Base-by-base conservation (phyloP, 2,888 invertebrate genomes). In the Tetranychus truncatus region DNA sequence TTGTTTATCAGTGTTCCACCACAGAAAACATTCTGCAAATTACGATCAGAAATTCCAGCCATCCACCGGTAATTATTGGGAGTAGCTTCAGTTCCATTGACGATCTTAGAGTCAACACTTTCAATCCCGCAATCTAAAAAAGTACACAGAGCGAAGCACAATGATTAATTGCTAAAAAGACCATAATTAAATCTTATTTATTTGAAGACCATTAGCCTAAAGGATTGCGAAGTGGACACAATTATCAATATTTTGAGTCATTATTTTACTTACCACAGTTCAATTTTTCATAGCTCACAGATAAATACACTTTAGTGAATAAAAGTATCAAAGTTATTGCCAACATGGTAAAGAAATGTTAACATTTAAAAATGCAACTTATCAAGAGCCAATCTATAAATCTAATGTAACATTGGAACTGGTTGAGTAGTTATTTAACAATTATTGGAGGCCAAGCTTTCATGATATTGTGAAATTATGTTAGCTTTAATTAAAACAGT, bases 1-100 rank as follows among this genome's bases (percentile, higher is more conserved):
- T 75, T 66, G 46, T 75, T 75, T 5, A 75, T 75, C 11, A 75
- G 66, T 24, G 45, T 24, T 24, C 75, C 75, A 24, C 75, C 75
- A 75, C 75, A 75, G 34, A 75, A 75, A 1, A 67, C 69, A 21
- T 34, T 24, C 44, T 72, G 34, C 3, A 45, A 45, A 44, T 15
- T 5, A 18, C 24, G 72, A 20, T 66, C 45, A 11, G 44, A 20
- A 9, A 75, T 45, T 8, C 45, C 66, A n/a, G 69, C 75, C 66
- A 75, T 75, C 75, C 75, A 75, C 21, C 71, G 75, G 8, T 75
- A 73, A 72, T 34, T 72, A 11, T 72, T 45, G 11, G 72, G 45
- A 44, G 20, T 24, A 18, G 34, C 69, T 69, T 69, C 72, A 7
- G 21, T 20, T 11, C 72, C 72, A 20, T 34, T 34, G 11, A 72